Conservation (phyloP, 2,888 invertebrate species). For the Nymphalis urticae region DNA sequence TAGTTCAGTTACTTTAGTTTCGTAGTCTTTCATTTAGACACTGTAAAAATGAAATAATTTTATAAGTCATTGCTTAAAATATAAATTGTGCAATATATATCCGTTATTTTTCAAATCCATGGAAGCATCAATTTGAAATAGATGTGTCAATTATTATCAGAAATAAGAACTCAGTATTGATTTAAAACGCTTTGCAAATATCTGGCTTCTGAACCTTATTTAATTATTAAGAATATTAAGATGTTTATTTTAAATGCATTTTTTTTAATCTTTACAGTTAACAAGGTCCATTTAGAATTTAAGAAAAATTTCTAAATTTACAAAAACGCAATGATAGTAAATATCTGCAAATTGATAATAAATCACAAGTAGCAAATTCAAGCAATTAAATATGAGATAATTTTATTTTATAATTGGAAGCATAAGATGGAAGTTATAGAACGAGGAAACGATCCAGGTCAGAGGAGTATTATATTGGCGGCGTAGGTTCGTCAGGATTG, state of each 20-base stretch:
- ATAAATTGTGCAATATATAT: conserved; percentile 22
- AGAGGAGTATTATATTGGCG: conserved; percentile 27
- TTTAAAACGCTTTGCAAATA: neutral
- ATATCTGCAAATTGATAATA: neutral
- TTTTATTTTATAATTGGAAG: neutral
- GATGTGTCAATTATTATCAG: conserved; percentile 15
- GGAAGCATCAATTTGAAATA: conserved; percentile 15
- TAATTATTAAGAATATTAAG: neutral
- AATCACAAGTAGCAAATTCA: neutral
- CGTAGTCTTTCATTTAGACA: neutral
- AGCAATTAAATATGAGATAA: neutral
- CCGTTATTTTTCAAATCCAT: conserved; percentile 27
- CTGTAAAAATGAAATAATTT: conserved; percentile 19
- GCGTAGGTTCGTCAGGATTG: conserved; percentile 63
- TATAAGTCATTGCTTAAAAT: conserved; percentile 13
- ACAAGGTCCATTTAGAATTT: no score
- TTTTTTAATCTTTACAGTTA: conserved; percentile 1
- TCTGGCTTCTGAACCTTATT: neutral
- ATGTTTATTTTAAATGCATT: neutral
- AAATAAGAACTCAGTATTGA: neutral
- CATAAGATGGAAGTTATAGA: conserved; percentile 3
- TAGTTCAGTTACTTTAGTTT: neutral
- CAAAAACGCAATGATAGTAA: no score
- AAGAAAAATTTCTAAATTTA: no score
- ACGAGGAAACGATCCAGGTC: neutral